Evolutionary conservation across 2,888 invertebrate genomes (phyloP).

Genomic region (Fragum fragum): DNA sequence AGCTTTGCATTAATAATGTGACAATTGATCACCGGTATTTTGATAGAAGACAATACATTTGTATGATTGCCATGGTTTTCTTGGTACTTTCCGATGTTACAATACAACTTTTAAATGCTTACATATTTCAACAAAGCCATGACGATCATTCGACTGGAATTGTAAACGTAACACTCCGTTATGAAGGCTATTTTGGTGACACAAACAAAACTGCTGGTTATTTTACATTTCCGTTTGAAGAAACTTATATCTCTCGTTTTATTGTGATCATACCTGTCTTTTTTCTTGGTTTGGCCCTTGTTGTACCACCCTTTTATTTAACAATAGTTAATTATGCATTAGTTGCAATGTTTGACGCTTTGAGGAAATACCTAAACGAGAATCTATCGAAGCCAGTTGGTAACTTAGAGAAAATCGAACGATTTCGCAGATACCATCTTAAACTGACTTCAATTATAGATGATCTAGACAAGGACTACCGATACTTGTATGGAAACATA

Average conservation of each 20-base stretch:
- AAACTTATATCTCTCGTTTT: not conserved
- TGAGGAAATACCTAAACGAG: not conserved
- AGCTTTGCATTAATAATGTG: not conserved
- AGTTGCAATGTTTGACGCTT: not conserved
- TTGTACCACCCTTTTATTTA: constrained; percentile 5
- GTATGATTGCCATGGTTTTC: not conserved
- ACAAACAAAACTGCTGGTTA: not conserved
- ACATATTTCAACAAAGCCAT: not conserved
- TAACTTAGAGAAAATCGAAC: not conserved
- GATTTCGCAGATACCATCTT: not conserved
- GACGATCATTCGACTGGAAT: not conserved
- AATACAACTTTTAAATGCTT: constrained; percentile 7
- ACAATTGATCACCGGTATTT: not conserved
- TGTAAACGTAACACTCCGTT: not conserved
- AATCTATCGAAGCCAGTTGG: not conserved
- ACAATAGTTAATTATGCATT: not conserved
- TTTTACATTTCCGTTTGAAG: constrained; percentile 3
- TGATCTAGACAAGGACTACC: not conserved
- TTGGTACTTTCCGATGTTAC: not conserved
- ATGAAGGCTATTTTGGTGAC: not conserved
- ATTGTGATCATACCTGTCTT: not conserved
- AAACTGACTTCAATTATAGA: not conserved
- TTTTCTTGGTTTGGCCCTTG: constrained; percentile 3
- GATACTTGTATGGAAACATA: constrained; percentile 1
- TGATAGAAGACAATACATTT: not conserved